Percentiles rank a stretch among this genome's conserved stretches.
Conservation (phyloP, 2,797 vertebrate species). For the Passerculus sandwichensis region DNA sequence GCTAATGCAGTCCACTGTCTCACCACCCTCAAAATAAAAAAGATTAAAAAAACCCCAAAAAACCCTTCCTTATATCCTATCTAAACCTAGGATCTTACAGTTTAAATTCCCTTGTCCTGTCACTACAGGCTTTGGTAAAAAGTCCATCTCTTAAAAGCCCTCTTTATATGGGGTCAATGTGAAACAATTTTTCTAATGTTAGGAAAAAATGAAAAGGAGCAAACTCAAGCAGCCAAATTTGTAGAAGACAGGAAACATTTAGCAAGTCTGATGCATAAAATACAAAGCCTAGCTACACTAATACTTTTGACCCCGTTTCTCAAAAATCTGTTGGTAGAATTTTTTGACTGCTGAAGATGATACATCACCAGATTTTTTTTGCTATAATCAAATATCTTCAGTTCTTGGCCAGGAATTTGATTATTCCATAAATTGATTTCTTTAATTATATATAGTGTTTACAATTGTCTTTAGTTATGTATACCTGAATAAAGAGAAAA, state of each 20-base stretch:
- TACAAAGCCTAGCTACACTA: not conserved
- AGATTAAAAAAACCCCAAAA: fast-evolving
- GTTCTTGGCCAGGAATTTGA: not conserved
- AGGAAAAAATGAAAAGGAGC: not conserved
- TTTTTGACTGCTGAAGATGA: not conserved
- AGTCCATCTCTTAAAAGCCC: fast-evolving
- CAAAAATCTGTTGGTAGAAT: not conserved
- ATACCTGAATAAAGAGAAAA: not conserved
- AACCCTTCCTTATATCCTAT: not conserved
- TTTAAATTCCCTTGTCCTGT: not conserved
- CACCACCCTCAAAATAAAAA: fast-evolving
- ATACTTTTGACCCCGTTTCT: not conserved
- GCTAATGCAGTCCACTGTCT: not conserved
- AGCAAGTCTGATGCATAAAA: not conserved
- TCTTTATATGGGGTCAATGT: not conserved
- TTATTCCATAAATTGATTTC: not conserved
- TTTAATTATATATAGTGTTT: not conserved
- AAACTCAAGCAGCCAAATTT: not conserved
- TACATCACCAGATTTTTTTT: not conserved
- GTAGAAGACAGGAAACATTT: not conserved
- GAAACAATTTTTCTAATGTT: not conserved
- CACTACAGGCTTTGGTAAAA: not conserved
- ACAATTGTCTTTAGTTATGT: not conserved
- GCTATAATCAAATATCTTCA: not conserved
- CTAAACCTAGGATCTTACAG: not conserved